Percentiles rank a stretch among this genome's conserved stretches.
These are phyloP conservation scores for Lates calcarifer DNA, from an alignment of 2,113 vertebrate genomes.

Conservation along the genomic window DNA sequence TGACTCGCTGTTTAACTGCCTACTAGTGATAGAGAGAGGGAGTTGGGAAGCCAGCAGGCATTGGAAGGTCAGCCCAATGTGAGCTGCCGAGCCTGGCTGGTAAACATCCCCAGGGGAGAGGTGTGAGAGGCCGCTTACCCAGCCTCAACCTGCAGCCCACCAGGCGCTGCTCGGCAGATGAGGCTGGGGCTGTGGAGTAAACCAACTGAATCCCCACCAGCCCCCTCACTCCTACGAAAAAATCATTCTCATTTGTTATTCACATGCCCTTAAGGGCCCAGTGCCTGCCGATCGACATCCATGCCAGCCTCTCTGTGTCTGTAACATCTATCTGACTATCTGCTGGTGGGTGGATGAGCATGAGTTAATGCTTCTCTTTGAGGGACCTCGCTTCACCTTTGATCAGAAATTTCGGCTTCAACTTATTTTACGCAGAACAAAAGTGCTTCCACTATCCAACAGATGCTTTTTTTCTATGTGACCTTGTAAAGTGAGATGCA, in stretches of 20 bases:
- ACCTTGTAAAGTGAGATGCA: conserved; percentile 29
- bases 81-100: conserved; percentile 50
- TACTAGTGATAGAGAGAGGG: conserved; percentile 49
- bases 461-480: background rate
- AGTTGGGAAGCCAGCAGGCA: conserved; percentile 45
- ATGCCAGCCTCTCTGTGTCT: conserved; percentile 26
- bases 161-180: conserved; percentile 19
- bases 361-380: conserved; percentile 38
- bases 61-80: conserved; percentile 73
- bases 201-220: conserved; percentile 34
- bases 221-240: conserved; percentile 51
- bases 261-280: conserved; percentile 29
- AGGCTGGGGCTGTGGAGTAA: conserved; percentile 9
- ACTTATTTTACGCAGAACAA: conserved; percentile 16
- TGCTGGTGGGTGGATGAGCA: conserved; percentile 58
- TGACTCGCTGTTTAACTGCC: conserved; percentile 72
- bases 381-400: conserved; percentile 41
- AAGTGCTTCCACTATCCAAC: conserved; percentile 20
- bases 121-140: conserved; percentile 40
- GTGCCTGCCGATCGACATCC: conserved; percentile 32
- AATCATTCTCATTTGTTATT: conserved; percentile 52
- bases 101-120: conserved; percentile 52
- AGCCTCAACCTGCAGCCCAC: conserved; percentile 50
- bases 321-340: conserved; percentile 30
- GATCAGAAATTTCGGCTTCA: conserved; percentile 18